These are phyloP conservation scores for Chondrilla cf. caribensis DNA, from an alignment of 37 sponge, comb jelly and placozoan species.

Conservation along the genomic window DNA sequence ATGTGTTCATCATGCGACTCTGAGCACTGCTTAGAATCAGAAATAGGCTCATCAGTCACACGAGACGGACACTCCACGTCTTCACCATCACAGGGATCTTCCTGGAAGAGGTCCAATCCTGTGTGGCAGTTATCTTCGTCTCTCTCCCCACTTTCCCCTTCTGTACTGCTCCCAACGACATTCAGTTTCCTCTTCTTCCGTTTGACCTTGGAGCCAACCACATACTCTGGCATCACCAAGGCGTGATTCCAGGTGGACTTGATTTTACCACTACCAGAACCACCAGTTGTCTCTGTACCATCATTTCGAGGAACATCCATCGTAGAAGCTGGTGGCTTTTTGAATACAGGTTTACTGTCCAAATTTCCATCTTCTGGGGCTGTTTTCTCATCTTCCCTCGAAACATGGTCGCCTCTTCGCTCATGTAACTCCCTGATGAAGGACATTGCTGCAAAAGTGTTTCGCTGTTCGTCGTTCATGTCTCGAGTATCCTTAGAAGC, in stretches of 20 bases:
- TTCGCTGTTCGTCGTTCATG: constrained; percentile 43
- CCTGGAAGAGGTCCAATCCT: neutral
- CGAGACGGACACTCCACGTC: no score
- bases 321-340: neutral
- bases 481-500: constrained; percentile 17
- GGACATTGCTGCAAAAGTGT: constrained; percentile 46
- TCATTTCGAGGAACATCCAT: neutral
- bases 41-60: no score
- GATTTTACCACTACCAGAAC: neutral
- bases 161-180: neutral
- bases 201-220: neutral
- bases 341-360: neutral
- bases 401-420: neutral
- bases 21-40: no score
- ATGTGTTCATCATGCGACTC: no score
- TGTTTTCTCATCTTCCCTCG: neutral
- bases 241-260: constrained; percentile 19
- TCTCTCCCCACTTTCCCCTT: neutral
- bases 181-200: neutral
- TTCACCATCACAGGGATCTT: no score
- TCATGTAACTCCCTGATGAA: constrained; percentile 42
- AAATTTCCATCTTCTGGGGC: neutral
- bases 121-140: neutral
- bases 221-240: neutral
- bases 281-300: neutral